These are phyloP conservation scores for Paramuricea clavata DNA, from an alignment of 92 coral and sea anemone species.

Conservation along the genomic window DNA sequence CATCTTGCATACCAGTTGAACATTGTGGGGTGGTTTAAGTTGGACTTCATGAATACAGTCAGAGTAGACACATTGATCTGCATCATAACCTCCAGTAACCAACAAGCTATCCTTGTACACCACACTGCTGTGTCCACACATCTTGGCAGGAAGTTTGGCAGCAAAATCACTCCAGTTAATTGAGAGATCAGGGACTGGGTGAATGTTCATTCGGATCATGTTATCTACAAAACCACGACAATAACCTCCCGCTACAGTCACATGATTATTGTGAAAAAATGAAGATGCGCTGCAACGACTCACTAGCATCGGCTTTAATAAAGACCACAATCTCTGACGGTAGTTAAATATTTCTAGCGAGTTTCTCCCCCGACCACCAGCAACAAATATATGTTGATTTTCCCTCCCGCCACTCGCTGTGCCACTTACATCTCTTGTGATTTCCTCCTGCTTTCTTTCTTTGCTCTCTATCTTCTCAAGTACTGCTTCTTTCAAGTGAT, in stretches of 20 bases:
- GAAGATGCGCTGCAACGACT: not conserved
- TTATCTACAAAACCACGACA: not conserved
- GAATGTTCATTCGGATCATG: not conserved
- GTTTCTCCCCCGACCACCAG: not conserved
- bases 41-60: not conserved
- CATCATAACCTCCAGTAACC: not conserved
- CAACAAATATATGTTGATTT: constrained; percentile 2
- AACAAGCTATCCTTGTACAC: constrained; percentile 6
- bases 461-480: not conserved
- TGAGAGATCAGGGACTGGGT: constrained; percentile 6
- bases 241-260: not conserved
- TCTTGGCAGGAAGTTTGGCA: not conserved
- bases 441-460: not conserved
- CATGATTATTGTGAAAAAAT: constrained; percentile 14
- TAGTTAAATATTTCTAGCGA: constrained; percentile 3
- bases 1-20: not conserved
- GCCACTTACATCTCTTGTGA: not conserved
- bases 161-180: not conserved
- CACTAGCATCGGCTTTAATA: not conserved
- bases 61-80: not conserved
- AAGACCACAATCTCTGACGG: constrained; percentile 3
- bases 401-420: not conserved
- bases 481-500: constrained; percentile 1
- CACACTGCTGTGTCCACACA: not conserved
- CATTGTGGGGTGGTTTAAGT: not conserved